Conservation (phyloP, 2,113 vertebrate species). For the Climacteris rufus region DNA sequence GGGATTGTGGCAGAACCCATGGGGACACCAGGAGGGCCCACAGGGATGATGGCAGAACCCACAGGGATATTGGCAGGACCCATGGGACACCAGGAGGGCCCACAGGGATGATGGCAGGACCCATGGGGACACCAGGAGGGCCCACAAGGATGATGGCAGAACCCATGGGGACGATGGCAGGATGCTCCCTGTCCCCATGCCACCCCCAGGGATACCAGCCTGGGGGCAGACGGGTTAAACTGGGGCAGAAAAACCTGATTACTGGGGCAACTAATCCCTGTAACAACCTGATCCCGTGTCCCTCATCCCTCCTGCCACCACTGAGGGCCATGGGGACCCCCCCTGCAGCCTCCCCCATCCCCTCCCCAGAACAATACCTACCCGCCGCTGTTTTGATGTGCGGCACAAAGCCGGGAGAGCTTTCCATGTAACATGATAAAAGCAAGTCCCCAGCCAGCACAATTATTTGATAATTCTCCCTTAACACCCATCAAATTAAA, state of each 20-base stretch:
- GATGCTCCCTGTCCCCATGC: background rate
- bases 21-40: background rate
- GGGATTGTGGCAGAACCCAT: background rate
- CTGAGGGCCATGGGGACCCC: background rate
- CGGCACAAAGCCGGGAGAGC: slow-evolving; percentile 35
- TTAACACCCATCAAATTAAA: slow-evolving; percentile 77
- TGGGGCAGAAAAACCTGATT: background rate
- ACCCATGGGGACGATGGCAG: background rate
- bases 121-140: background rate
- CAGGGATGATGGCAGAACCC: background rate
- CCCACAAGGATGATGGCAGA: background rate
- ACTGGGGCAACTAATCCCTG: background rate
- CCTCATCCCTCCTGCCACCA: background rate
- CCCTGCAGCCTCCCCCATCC: background rate
- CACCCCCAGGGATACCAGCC: background rate
- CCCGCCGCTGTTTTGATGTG: slow-evolving; percentile 13
- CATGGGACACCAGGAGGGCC: background rate
- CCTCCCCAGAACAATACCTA: slow-evolving; percentile 22
- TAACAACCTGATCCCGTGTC: background rate
- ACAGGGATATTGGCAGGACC: background rate
- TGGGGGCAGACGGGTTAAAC: background rate
- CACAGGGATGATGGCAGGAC: too few species aligned
- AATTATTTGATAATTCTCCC: slow-evolving; percentile 73
- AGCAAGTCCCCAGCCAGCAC: slow-evolving; percentile 63
- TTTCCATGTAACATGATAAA: slow-evolving; percentile 59